Evolutionary conservation across 2,888 invertebrate genomes (phyloP), one percentile per base, ranked within the genome.

Genomic region (Corythucha ciliata): DNA sequence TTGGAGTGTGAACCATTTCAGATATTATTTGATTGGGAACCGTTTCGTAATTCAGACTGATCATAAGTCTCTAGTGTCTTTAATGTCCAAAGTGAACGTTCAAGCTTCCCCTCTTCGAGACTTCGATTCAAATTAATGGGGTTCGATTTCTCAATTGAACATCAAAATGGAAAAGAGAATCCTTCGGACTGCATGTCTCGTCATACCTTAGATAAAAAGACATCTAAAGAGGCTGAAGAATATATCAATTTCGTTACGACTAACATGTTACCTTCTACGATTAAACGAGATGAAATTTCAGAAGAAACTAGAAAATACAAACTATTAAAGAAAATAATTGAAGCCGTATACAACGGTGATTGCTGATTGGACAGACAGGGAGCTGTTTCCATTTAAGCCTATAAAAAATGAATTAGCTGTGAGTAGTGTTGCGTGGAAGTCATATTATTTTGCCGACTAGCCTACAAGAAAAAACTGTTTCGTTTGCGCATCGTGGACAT

Each of bases 401-500:
- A 3, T 39, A 4, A 39, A 20, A 14, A 16, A 22, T n/a, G 40
- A 40, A 25, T 22, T 40, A 10, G 3, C 40, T 5, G 21, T 40
- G 26, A 7, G 2, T 42, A 16, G 7, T 47, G 4, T 26, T 47
- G 3, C 7, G 47, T 25, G 47, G 47, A 4, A 24, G 24, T 12
- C 21, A 26, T 8, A 47, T 47, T 16, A n/a, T 47, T 3, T 7
- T 37, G 3, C 47, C 37, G 2, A 16, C 18, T 2, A 16, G 24
- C 5, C 36, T 47, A 6, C 34, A 47, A 24, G 7, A n/a, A 2
- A 37, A 21, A n/a, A 37, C 18, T 1, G 37, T 37, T 4, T 12
- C 34, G 2, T 8, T 47, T 24, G 47, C 47, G 12, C 47, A 47
- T 20, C n/a, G 8, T 2, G 47, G 47, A 24, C 37, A 47, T 16